Base-by-base conservation (phyloP, 2,113 vertebrate species). In the Sinocyclocheilus anophthalmus region DNA sequence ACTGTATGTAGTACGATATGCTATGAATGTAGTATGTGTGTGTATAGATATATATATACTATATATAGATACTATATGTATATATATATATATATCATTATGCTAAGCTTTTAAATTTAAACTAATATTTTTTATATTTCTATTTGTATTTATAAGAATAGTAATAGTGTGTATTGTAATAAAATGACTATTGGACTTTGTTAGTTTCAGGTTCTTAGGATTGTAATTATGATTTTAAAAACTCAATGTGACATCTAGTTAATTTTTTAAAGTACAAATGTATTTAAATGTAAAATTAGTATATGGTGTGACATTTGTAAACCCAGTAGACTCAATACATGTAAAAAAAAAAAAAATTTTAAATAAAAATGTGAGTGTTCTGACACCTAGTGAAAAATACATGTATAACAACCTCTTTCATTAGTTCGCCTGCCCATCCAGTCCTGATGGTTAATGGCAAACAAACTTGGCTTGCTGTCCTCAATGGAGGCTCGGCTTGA, bases 311-410 rank as follows among this genome's bases (percentile, higher is more conserved):
- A 39, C 1, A 18, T 2, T 22, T 39, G n/a, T 5, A 5, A 5
- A 16, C 24, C 16, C 33, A 72, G 39, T 42, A 5, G 69, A 42
- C 9, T 42, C 9, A 42, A 22, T 4, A 39, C 0, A 11, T 70
- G 18, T 72, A 10, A 6, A 37, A 26, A 26, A 13, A 67, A 33
- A 63, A 24, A n/a, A 24, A n/a, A 24, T 4, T 26, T 26, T 26
- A 24, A 63, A 63, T 1, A 33, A 33, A 39, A 67, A 69, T 55
- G 12, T n/a, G 81, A 24, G 12, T 84, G 69, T 84, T 53, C 50
- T 84, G 82, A 42, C 82, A 72, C 12, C 82, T 84, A 33, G 82
- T 59, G 82, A 39, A 16, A 18, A 59, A 53, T 57, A 59, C 3
- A 59, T 73, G 48, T 24, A 73, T 72, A 24, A 59, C 82, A 61